Percentiles rank a stretch among this genome's conserved stretches.
These are phyloP conservation scores for Ovis aries DNA, from an alignment of 2,113 vertebrate species.

Conservation along the genomic window ARS-UI_Ramb_v3.0 NC_056067.1:4099501-4100000, in stretches of 20 bases:
- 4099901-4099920: background rate
- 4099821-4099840: no score
- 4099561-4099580: background rate
- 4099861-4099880: no score
- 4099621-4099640: background rate
- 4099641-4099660: background rate
- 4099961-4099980: background rate
- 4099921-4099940: background rate
- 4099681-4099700: no score
- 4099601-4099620: background rate
- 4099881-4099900: fast-evolving
- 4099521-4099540: background rate
- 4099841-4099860: no score
- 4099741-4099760: background rate
- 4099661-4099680: background rate
- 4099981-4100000: background rate
- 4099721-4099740: background rate
- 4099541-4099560: background rate
- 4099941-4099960: background rate
- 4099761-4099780: background rate
- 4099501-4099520: background rate
- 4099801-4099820: no score
- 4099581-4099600: background rate
- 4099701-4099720: background rate
- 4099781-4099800: background rate